Base-by-base conservation (phyloP, 2,888 invertebrate genomes). In the Ormia ochracea region DNA sequence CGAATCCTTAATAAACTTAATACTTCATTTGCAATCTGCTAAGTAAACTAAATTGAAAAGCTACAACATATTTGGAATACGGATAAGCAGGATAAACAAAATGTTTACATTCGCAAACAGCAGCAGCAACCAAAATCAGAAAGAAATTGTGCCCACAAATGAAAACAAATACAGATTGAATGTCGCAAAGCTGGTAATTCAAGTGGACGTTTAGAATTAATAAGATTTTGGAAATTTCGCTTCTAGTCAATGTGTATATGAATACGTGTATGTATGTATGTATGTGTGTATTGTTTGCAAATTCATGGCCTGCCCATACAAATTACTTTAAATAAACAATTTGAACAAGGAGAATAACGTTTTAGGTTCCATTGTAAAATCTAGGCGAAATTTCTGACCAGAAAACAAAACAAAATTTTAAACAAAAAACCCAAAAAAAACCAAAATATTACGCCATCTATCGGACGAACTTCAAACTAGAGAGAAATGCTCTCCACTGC, bases 11-110 rank as follows among this genome's bases (percentile, higher is more conserved):
- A 19, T 33, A 41, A 31, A 28, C 38, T 33, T 63, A 23, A 31
- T 58, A 36, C 52, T 69, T 76, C 28, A 61, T 76, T 76, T 69
- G 52, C 48, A 69, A 69, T 69, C 61, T 48, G 23, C 63, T 54
- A 69, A 63, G 61, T 69, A 76, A 76, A 76, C 76, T 31, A 50
- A 74, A 66, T 50, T 2, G 14, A 58, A 74, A 66, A 41, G 17
- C 38, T 23, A 74, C 26, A 66, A 74, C 56, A 50, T 66, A 58
- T 66, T 74, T 74, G 66, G 56, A 21, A 74, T 21, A 58, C 33
- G 58, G 74, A 74, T 73, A 63, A 73, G 54, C 41, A 43, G 63
- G 33, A 63, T 65, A 41, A 66, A 74, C 17, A 50, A 58, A 50
- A 41, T 74, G 66, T 66, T 66, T 74, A 41, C 58, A 45, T 74